These are phyloP conservation scores for Hybognathus amarus DNA, from an alignment of 2,797 vertebrate genomes.

Conservation along the genomic window DNA sequence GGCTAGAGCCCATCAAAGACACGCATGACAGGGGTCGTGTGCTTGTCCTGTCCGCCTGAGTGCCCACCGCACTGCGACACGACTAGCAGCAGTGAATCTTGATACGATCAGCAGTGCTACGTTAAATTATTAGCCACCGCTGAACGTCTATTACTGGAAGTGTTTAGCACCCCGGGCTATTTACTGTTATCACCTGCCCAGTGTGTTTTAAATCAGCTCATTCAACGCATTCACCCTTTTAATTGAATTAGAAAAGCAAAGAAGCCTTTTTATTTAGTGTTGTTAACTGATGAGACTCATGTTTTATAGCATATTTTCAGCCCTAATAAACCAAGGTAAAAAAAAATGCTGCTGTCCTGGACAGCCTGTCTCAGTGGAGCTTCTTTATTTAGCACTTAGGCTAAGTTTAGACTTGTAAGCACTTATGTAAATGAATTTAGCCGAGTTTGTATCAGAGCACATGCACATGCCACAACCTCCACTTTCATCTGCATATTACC, in stretches of 20 bases:
- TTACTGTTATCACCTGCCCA: constrained; percentile 56
- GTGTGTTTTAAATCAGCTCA: constrained; percentile 59
- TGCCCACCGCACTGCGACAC: constrained; percentile 44
- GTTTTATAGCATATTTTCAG: constrained; percentile 43
- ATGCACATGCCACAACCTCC: constrained; percentile 6
- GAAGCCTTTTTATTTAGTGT: constrained; percentile 57
- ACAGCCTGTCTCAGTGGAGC: constrained; percentile 8
- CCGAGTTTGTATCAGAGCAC: constrained; percentile 8
- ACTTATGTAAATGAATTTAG: background rate
- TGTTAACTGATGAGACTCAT: constrained; percentile 34
- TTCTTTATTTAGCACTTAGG: constrained; percentile 18
- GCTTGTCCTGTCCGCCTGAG: constrained; percentile 41
- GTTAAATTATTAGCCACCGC: constrained; percentile 52
- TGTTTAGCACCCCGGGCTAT: constrained; percentile 41
- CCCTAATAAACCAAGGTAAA: constrained; percentile 43
- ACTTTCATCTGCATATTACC: background rate
- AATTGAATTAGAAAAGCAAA: constrained; percentile 59
- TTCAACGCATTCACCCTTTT: constrained; percentile 49
- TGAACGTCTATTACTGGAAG: constrained; percentile 50
- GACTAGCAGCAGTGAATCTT: constrained; percentile 47
- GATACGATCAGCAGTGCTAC: constrained; percentile 42
- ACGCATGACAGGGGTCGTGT: constrained; percentile 44
- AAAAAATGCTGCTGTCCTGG: constrained; percentile 39
- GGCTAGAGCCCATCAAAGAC: constrained; percentile 47
- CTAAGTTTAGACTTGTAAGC: constrained; percentile 13